Percentiles rank a stretch among this genome's conserved stretches.
phyloP scores from a whole-genome alignment of 2,888 invertebrate genomes.

The Torymus aiolomorphi region DNA sequence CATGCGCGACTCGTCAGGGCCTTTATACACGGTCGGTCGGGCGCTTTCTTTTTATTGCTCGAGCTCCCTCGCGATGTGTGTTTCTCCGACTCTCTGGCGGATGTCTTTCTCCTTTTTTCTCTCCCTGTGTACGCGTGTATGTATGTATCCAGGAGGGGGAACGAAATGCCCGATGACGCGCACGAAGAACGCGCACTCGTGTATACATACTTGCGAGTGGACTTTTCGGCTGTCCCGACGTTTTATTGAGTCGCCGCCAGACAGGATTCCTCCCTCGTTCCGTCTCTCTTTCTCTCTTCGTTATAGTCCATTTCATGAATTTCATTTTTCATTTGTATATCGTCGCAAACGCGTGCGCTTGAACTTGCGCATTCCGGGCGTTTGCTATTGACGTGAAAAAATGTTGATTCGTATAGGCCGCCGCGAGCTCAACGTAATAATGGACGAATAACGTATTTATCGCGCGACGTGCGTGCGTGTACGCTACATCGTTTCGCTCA shows the following conservation, averaged over 20 bases:
- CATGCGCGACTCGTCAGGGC: conserved; percentile 30
- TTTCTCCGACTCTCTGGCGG: too few relatives aligned
- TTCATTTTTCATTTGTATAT: conserved; percentile 16
- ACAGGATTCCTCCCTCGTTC: not conserved
- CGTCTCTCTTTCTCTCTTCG: not conserved
- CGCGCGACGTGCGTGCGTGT: too few relatives aligned
- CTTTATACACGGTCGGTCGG: conserved; percentile 1
- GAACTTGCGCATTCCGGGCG: too few relatives aligned
- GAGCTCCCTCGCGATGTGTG: too few relatives aligned
- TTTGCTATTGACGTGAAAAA: too few relatives aligned
- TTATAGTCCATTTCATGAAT: conserved; percentile 4
- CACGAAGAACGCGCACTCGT: not conserved
- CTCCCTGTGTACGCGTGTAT: too few relatives aligned
- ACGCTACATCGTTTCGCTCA: too few relatives aligned
- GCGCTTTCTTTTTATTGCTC: not conserved
- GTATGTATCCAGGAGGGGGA: not conserved
- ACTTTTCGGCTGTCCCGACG: conserved; percentile 19
- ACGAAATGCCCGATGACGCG: not conserved
- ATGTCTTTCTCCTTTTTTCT: too few relatives aligned
- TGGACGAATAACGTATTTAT: too few relatives aligned
- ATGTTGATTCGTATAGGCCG: too few relatives aligned
- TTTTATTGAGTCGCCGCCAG: conserved; percentile 16
- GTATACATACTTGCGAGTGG: conserved; percentile 11
- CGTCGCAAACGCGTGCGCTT: too few relatives aligned
- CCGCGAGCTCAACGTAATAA: too few relatives aligned